A percentile compares a stretch with the other conserved stretches of the same genome.
Evolutionary conservation across 37 sponge, comb jelly and placozoan species (phyloP).

Genomic region (Agelas oroides): DNA sequence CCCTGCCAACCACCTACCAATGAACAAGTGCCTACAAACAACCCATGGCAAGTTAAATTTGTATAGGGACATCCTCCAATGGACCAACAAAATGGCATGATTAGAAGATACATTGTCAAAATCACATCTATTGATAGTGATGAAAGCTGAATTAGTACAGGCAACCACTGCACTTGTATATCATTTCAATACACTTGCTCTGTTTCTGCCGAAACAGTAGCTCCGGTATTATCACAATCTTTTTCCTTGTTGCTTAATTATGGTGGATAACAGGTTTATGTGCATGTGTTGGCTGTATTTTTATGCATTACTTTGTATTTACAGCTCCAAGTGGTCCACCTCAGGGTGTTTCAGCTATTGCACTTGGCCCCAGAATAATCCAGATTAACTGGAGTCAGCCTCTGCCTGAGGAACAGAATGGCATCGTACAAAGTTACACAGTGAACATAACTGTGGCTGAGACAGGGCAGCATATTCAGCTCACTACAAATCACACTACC

Average conservation of each 20-base stretch:
- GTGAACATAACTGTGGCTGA: not conserved
- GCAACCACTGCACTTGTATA: not conserved
- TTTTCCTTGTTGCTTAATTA: no score
- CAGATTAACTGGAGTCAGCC: constrained; percentile 5
- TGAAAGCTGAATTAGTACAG: not conserved
- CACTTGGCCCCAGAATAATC: not conserved
- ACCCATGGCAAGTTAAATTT: constrained; percentile 12
- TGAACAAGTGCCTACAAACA: not conserved
- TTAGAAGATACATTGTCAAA: not conserved
- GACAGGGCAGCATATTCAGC: not conserved
- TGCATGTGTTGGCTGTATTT: no score
- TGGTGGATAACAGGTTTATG: no score
- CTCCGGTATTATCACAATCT: not conserved
- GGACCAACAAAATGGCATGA: not conserved
- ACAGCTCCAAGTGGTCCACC: constrained; percentile 24
- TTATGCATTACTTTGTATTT: no score
- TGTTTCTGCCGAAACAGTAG: not conserved
- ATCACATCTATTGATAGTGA: not conserved
- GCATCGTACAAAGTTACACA: constrained; percentile 16
- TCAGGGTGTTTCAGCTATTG: not conserved
- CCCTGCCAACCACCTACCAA: constrained; percentile 4
- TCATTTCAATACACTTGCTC: constrained; percentile 9
- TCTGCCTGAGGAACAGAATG: constrained; percentile 12
- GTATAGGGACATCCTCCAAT: constrained; percentile 10
- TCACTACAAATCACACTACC: not conserved